Conservation (phyloP, 2,888 invertebrate genomes). For the Elegia similella region DNA sequence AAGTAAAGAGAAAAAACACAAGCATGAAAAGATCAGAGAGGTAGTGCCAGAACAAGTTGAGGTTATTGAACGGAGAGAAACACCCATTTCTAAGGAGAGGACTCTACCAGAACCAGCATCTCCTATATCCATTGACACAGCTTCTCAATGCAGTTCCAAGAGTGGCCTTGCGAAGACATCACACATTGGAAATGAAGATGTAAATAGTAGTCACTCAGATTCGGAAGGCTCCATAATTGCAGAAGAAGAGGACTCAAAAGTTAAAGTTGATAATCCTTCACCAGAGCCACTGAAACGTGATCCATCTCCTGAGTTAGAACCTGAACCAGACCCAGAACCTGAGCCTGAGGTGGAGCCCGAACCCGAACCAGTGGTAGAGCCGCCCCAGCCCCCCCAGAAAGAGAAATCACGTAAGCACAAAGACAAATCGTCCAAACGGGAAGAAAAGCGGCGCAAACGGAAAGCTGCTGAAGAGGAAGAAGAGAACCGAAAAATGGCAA, state of each 20-base stretch:
- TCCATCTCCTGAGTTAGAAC: conserved; percentile 47
- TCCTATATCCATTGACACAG: conserved; percentile 75
- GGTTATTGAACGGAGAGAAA: conserved; percentile 66
- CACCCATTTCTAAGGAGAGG: conserved; percentile 64
- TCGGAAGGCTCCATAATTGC: conserved; percentile 68
- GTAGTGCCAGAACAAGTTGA: conserved; percentile 71
- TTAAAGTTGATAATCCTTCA: conserved; percentile 60
- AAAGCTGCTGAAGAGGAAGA: conserved; percentile 84
- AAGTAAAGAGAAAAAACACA: conserved; percentile 75
- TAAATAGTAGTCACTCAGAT: conserved; percentile 70
- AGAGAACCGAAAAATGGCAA: conserved; percentile 56
- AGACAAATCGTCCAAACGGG: conserved; percentile 80
- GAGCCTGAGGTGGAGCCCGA: conserved; percentile 43
- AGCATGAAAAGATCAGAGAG: conserved; percentile 79
- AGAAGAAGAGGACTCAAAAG: conserved; percentile 68
- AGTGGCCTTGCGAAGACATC: conserved; percentile 66
- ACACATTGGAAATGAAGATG: conserved; percentile 58
- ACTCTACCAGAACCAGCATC: conserved; percentile 64
- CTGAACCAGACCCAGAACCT: conserved; percentile 55
- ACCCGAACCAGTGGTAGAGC: conserved; percentile 53
- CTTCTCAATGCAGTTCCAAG: conserved; percentile 76
- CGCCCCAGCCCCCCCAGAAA: conserved; percentile 53
- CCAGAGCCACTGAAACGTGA: conserved; percentile 53
- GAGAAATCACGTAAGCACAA: conserved; percentile 76
- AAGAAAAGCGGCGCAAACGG: conserved; percentile 84